Evolutionary conservation across 92 coral and sea anemone genomes (phyloP).

Genomic region (Zoanthus sociatus): DNA sequence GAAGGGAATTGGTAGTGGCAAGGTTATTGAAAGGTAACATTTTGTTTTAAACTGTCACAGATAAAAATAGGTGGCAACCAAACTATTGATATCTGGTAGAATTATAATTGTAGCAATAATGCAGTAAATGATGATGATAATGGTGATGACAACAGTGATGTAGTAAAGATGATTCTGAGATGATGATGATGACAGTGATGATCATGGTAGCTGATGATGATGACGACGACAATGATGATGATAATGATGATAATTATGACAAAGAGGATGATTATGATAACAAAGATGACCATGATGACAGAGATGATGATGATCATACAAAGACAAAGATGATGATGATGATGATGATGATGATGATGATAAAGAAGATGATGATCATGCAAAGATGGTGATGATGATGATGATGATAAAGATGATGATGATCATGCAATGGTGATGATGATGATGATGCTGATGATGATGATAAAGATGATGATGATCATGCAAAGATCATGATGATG

Average conservation of each 20-base stretch:
- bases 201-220: too few relatives aligned
- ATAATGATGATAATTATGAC: background rate
- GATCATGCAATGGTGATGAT: too few relatives aligned
- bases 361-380: background rate
- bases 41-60: background rate
- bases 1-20: constrained; percentile 92
- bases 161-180: background rate
- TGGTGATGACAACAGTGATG: background rate
- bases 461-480: too few relatives aligned
- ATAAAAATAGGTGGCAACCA: too few relatives aligned
- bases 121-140: background rate
- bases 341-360: background rate
- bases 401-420: too few relatives aligned
- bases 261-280: background rate
- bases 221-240: background rate
- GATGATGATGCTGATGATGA: too few relatives aligned
- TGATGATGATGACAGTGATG: background rate
- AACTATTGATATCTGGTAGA: background rate
- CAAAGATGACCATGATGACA: background rate
- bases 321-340: background rate
- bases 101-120: background rate
- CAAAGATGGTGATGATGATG: too few relatives aligned
- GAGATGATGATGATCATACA: background rate
- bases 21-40: constrained; percentile 91
- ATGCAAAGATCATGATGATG: too few relatives aligned